phyloP scores from a whole-genome alignment of 2,888 invertebrate species.

The Neoascia interrupta region DNA sequence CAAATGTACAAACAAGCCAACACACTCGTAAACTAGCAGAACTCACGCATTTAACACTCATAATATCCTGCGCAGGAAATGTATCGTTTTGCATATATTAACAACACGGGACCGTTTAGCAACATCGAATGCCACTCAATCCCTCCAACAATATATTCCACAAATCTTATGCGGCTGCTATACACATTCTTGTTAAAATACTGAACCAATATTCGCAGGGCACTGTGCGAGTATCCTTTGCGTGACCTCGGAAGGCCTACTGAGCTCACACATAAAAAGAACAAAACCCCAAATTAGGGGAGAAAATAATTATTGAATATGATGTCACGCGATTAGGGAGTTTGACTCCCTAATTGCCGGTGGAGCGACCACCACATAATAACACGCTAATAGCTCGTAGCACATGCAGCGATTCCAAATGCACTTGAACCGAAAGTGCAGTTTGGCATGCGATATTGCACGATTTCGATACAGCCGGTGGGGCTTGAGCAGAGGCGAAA shows the following conservation, averaged over 20 bases:
- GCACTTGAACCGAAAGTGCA: slow-evolving; percentile 39
- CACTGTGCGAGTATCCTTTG: slow-evolving; percentile 25
- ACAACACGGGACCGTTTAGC: slow-evolving; percentile 1
- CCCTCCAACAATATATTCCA: background rate
- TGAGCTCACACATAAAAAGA: background rate
- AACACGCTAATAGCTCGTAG: slow-evolving; percentile 10
- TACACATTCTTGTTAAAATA: background rate
- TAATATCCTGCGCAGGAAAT: slow-evolving; percentile 57
- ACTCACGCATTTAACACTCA: slow-evolving; percentile 52
- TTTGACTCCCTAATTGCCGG: slow-evolving; percentile 57
- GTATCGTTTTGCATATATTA: slow-evolving; percentile 56
- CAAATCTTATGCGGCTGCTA: background rate
- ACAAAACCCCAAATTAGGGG: slow-evolving; percentile 38
- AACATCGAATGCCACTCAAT: slow-evolving; percentile 11
- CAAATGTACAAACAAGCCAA: slow-evolving; percentile 25
- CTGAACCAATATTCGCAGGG: too few species aligned
- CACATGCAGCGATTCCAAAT: slow-evolving; percentile 30
- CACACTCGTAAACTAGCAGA: slow-evolving; percentile 24
- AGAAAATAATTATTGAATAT: slow-evolving; percentile 53
- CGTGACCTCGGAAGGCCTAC: too few species aligned
- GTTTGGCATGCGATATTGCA: slow-evolving; percentile 26
- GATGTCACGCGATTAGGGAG: slow-evolving; percentile 60
- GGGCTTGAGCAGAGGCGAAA: background rate
- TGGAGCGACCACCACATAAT: slow-evolving; percentile 38
- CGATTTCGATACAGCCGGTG: background rate